Evolutionary conservation across 2,888 invertebrate genomes (phyloP), one percentile per base, ranked within the genome.

Genomic region (Drosophila incognita): DNA sequence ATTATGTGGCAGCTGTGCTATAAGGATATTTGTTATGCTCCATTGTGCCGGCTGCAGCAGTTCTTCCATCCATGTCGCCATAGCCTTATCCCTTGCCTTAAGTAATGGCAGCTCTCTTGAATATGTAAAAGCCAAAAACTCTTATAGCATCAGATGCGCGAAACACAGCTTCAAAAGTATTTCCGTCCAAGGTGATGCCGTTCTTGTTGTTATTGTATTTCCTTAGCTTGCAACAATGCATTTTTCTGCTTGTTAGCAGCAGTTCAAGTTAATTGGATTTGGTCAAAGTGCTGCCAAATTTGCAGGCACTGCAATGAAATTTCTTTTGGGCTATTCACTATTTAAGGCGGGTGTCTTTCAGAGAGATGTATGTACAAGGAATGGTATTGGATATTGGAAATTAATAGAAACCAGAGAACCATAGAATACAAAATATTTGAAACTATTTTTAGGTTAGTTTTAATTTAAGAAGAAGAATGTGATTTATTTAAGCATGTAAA

Each of bases 241-340:
- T 24, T 24, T 46, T 24, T 8, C 8, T 46, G 15, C 46, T 24
- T 46, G 46, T 59, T 69, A 66, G 70, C 48, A 82, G 84, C 81
- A 81, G 73, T 77, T 81, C 75, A 74, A 87, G 89, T 89, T 87
- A 87, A 87, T 87, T 89, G 86, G 87, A 89, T 87, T 89, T 84
- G 77, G 75, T 69, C 76, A 84, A 76, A 82, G 76, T 82, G 70
- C 70, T 85, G 71, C 74, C 69, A 58, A 65, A 63, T 62, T 60
- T 62, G 36, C 52, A 68, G 64, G 61, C 63, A 73, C 75, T 61
- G 72, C 21, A 21, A 21, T 79, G 69, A 66, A 83, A 77, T 66
- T 53, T 33, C 33, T 33, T 33, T 33, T 33, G 4, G 33, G 33
- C 71, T 60, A 51, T 60, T 60, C 21, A 46, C 21, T 31, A 31